These are phyloP conservation scores for Anorthoa munda DNA, from an alignment of 2,888 invertebrate genomes.

Conservation along the genomic window DNA sequence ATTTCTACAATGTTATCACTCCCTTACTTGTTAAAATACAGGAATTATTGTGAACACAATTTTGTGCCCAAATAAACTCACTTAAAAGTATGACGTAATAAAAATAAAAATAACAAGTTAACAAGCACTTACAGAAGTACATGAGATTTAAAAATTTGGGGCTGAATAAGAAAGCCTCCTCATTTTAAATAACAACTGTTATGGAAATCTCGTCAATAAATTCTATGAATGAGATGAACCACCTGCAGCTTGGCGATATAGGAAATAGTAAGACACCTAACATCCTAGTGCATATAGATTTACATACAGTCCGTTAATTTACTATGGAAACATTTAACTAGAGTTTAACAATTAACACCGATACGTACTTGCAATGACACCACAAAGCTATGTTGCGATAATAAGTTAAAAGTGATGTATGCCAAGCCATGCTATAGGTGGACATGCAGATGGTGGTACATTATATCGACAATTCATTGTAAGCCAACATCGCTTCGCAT, in stretches of 20 bases:
- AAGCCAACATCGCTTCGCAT: slow-evolving; percentile 28
- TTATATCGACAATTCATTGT: slow-evolving; percentile 35
- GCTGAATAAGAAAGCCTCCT: slow-evolving; percentile 60
- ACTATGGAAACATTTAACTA: slow-evolving; percentile 64
- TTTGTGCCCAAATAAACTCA: slow-evolving; percentile 77
- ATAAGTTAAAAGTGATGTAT: slow-evolving; percentile 50
- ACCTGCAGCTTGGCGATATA: slow-evolving; percentile 64
- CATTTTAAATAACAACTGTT: slow-evolving; percentile 52
- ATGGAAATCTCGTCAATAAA: slow-evolving; percentile 59
- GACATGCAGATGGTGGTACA: slow-evolving; percentile 46
- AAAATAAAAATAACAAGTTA: slow-evolving; percentile 72
- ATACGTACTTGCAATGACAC: slow-evolving; percentile 54
- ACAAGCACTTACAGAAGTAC: slow-evolving; percentile 73
- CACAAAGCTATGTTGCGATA: slow-evolving; percentile 61
- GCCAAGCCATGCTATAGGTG: slow-evolving; percentile 63
- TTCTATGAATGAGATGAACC: slow-evolving; percentile 61
- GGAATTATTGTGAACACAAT: slow-evolving; percentile 66
- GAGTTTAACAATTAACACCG: slow-evolving; percentile 57
- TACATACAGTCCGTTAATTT: slow-evolving; percentile 48
- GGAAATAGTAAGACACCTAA: slow-evolving; percentile 60
- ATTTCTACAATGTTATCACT: slow-evolving; percentile 62
- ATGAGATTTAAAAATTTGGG: slow-evolving; percentile 61
- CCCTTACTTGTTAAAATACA: slow-evolving; percentile 56
- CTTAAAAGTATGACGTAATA: slow-evolving; percentile 70
- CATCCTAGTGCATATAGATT: slow-evolving; percentile 63